Evolutionary conservation across 2,113 vertebrate genomes (phyloP).

Genomic region (Numida meleagris): DNA sequence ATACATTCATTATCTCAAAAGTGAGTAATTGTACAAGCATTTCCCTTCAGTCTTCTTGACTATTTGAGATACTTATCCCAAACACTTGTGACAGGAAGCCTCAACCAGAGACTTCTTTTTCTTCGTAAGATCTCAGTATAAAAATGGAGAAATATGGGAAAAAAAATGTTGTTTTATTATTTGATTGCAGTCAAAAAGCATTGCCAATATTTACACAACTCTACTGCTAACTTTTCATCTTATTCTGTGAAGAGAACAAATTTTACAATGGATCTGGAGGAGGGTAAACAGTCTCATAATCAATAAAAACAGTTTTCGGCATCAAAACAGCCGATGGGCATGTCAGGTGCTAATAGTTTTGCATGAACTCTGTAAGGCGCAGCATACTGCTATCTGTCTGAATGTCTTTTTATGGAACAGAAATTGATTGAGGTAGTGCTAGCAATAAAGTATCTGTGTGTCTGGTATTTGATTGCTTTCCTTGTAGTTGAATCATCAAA

Average conservation of each 20-base stretch:
- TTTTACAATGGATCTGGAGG: neutral
- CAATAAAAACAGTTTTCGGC: neutral
- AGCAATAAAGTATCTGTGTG: neutral
- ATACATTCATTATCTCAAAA: neutral
- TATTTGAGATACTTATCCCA: neutral
- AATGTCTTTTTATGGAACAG: neutral
- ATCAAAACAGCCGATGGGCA: neutral
- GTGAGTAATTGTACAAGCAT: neutral
- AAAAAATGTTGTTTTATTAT: fast-evolving
- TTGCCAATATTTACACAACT: neutral
- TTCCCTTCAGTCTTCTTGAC: neutral
- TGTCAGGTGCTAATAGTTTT: neutral
- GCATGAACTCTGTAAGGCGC: neutral
- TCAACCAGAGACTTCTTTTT: neutral
- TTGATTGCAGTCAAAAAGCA: neutral
- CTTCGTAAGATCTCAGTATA: neutral
- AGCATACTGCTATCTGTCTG: neutral
- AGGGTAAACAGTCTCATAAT: neutral
- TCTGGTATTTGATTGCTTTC: neutral
- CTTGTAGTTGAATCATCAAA: neutral
- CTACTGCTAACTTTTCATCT: neutral
- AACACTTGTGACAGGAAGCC: neutral
- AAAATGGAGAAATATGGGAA: neutral
- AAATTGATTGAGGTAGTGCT: neutral
- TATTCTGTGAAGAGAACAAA: neutral